Conservation (phyloP, 2,113 vertebrate species). For the Sylvietta virens region DNA sequence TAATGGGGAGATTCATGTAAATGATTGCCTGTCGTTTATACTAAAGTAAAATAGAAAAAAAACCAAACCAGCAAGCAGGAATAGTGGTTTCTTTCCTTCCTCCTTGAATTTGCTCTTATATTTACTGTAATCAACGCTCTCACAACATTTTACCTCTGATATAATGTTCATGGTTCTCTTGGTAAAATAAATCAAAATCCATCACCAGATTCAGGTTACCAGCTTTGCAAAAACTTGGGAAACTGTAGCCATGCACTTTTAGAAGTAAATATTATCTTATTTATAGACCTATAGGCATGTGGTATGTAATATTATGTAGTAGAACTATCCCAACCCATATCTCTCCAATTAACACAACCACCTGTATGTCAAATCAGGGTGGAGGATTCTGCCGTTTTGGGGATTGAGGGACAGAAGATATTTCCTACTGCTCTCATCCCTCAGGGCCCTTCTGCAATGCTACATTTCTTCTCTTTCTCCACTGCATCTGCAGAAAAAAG, state of each 20-base stretch:
- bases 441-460: not conserved
- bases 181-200: not conserved
- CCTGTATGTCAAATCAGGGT: not conserved
- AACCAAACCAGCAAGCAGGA: not conserved
- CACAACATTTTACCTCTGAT: not conserved
- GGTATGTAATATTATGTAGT: not conserved
- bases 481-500: not conserved
- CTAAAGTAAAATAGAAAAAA: constrained; percentile 28
- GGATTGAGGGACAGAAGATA: not conserved
- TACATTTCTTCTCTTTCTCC: not conserved
- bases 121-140: not conserved
- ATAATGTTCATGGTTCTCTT: not conserved
- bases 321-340: not conserved
- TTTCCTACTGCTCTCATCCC: not conserved
- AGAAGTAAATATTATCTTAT: not conserved
- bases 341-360: not conserved
- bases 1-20: constrained; percentile 68
- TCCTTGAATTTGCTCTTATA: not conserved
- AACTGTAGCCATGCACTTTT: not conserved
- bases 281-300: not conserved
- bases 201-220: not conserved
- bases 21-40: constrained; percentile 61
- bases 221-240: not conserved
- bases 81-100: not conserved
- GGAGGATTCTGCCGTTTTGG: not conserved